These are phyloP conservation scores for Trematomus loennbergii DNA, from an alignment of 2,113 vertebrate genomes.

Conservation along the genomic window DNA sequence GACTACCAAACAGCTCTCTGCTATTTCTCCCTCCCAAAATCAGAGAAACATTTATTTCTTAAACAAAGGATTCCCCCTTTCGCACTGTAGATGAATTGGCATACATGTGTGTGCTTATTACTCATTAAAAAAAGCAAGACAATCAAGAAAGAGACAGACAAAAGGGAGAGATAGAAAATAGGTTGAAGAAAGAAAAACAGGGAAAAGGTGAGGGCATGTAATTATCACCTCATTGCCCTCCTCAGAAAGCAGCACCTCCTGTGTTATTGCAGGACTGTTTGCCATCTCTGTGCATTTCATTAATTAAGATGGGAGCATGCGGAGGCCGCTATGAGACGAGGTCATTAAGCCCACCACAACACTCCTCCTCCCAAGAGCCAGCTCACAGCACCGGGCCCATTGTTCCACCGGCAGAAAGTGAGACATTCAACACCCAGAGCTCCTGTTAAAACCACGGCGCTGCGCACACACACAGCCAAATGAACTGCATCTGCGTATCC, in stretches of 20 bases:
- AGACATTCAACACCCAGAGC: conserved; percentile 72
- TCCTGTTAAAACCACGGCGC: conserved; percentile 41
- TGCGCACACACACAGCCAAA: conserved; percentile 31
- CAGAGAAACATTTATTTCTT: conserved; percentile 72
- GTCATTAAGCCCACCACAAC: conserved; percentile 79
- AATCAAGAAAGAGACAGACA: conserved; percentile 52
- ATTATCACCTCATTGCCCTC: conserved; percentile 71
- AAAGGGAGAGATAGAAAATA: conserved; percentile 28
- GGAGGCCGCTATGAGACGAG: conserved; percentile 65
- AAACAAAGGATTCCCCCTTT: conserved; percentile 64
- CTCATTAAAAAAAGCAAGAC: conserved; percentile 54
- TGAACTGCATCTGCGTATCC: conserved; percentile 64
- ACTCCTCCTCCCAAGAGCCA: conserved; percentile 67
- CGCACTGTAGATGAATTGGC: conserved; percentile 69
- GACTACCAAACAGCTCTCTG: conserved; percentile 67
- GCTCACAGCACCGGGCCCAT: conserved; percentile 61
- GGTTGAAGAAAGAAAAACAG: conserved; percentile 30
- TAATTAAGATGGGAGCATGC: conserved; percentile 77
- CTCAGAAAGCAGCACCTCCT: conserved; percentile 70
- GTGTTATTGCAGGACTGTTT: conserved; percentile 76
- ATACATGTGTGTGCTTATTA: conserved; percentile 72
- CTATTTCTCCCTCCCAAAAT: conserved; percentile 63
- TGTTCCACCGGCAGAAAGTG: conserved; percentile 73
- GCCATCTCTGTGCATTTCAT: conserved; percentile 75
- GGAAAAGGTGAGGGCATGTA: conserved; percentile 61